Percentiles rank a stretch among this genome's conserved stretches.
phyloP scores from a whole-genome alignment of 35 echinoderm and acorn worm species.

The Acanthaster planci region DNA sequence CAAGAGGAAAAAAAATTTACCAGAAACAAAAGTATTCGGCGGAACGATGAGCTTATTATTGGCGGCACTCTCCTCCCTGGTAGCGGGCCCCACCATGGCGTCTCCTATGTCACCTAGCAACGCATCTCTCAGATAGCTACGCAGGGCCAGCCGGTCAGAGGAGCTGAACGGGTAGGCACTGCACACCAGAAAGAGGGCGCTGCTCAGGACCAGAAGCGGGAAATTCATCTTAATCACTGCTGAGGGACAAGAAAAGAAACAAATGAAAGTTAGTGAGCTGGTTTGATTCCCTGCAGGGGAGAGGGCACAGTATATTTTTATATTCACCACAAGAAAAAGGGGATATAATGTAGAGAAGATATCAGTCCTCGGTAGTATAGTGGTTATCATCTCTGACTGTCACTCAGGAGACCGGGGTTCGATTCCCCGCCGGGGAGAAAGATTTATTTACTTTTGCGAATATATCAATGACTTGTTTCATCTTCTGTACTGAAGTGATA shows the following conservation, averaged over 20 bases:
- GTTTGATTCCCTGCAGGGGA: too few species aligned
- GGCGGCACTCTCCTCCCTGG: conserved; percentile 18
- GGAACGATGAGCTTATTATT: conserved; percentile 11
- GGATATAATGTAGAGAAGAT: too few species aligned
- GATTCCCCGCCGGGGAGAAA: conserved; percentile 89
- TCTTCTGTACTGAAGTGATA: too few species aligned
- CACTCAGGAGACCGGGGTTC: conserved; percentile 99
- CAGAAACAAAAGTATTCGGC: conserved; percentile 5
- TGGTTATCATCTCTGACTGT: conserved; percentile 98
- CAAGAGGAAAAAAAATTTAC: neutral
- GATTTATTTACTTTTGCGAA: too few species aligned
- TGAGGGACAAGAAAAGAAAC: too few species aligned
- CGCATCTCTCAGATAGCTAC: conserved; percentile 8
- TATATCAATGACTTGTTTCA: too few species aligned
- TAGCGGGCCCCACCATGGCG: conserved; percentile 3
- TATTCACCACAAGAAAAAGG: too few species aligned
- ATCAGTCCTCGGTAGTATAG: conserved; percentile 99
- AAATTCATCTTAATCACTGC: neutral
- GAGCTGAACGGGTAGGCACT: neutral
- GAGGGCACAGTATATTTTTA: too few species aligned
- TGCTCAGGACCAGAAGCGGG: neutral
- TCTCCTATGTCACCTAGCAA: neutral
- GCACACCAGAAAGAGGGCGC: conserved; percentile 20
- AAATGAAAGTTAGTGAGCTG: too few species aligned
- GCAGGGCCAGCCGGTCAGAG: neutral